Evolutionary conservation across 2,797 vertebrate species (phyloP).

Genomic region (Acipenser transmontanus): DNA sequence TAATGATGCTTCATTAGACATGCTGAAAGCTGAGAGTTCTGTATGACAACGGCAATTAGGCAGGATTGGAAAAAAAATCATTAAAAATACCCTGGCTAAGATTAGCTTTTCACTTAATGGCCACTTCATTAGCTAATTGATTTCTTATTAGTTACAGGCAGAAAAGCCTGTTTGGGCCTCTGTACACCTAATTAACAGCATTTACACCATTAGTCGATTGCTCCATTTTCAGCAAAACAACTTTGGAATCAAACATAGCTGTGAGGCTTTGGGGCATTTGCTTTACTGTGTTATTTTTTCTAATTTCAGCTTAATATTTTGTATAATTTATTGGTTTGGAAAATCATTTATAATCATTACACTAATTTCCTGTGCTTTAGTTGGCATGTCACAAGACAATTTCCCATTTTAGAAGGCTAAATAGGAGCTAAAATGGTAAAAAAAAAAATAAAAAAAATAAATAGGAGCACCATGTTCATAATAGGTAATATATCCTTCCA

Average conservation of each 20-base stretch:
- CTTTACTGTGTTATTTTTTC: slow-evolving; percentile 56
- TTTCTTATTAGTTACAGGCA: slow-evolving; percentile 98
- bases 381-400: too few species aligned
- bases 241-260: slow-evolving; percentile 70
- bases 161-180: slow-evolving; percentile 82
- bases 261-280: slow-evolving; percentile 73
- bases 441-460: too few species aligned
- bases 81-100: slow-evolving; percentile 83
- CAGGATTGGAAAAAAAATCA: slow-evolving; percentile 75
- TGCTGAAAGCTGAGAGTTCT: slow-evolving; percentile 85
- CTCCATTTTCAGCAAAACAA: slow-evolving; percentile 82
- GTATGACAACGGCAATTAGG: slow-evolving; percentile 93
- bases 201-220: slow-evolving; percentile 88
- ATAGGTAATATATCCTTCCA: too few species aligned
- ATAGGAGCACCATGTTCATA: too few species aligned
- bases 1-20: slow-evolving; percentile 97
- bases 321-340: slow-evolving; percentile 41
- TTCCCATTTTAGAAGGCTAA: too few species aligned
- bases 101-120: slow-evolving; percentile 91
- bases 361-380: slow-evolving; percentile 37
- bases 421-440: too few species aligned
- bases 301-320: slow-evolving; percentile 57
- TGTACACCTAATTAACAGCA: slow-evolving; percentile 86
- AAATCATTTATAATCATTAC: slow-evolving; percentile 41
- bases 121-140: slow-evolving; percentile 99